These are phyloP conservation scores for Acropora yongei DNA, from an alignment of 64 coral and sea anemone species.

Conservation along the genomic window DNA sequence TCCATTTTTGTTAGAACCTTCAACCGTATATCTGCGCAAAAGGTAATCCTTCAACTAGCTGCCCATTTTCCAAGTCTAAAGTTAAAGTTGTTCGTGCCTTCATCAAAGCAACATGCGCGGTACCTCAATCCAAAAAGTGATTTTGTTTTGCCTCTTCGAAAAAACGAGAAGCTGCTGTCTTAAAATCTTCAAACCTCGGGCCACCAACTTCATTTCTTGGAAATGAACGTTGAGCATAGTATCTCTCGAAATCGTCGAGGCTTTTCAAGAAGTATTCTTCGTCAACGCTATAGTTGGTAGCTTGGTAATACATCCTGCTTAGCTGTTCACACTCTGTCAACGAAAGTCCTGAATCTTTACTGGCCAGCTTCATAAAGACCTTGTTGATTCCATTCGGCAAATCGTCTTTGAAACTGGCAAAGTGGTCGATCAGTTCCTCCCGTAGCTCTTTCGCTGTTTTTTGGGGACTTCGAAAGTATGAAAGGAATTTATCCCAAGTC, in stretches of 20 bases:
- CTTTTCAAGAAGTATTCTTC: background rate
- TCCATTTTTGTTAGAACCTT: too few relatives aligned
- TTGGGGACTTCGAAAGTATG: background rate
- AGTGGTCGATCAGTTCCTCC: constrained; percentile 40
- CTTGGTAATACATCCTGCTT: constrained; percentile 12
- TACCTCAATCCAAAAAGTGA: too few relatives aligned
- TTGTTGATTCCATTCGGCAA: constrained; percentile 15
- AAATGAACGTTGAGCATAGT: too few relatives aligned
- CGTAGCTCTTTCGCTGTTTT: background rate
- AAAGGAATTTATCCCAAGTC: background rate
- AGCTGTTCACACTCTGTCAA: constrained; percentile 27
- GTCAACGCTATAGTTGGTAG: background rate
- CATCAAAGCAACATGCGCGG: too few relatives aligned
- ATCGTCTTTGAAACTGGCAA: constrained; percentile 31
- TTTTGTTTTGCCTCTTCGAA: too few relatives aligned
- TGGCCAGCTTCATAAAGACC: constrained; percentile 27
- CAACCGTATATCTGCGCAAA: too few relatives aligned
- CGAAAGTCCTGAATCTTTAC: background rate
- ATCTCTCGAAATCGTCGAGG: too few relatives aligned
- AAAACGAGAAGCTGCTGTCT: background rate
- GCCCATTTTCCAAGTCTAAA: too few relatives aligned
- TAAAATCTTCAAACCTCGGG: background rate
- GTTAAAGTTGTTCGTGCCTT: too few relatives aligned
- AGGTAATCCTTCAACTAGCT: too few relatives aligned
- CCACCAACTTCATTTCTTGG: too few relatives aligned